phyloP scores from a whole-genome alignment of 2,888 invertebrate genomes.

The Teleiodes luculella region DNA sequence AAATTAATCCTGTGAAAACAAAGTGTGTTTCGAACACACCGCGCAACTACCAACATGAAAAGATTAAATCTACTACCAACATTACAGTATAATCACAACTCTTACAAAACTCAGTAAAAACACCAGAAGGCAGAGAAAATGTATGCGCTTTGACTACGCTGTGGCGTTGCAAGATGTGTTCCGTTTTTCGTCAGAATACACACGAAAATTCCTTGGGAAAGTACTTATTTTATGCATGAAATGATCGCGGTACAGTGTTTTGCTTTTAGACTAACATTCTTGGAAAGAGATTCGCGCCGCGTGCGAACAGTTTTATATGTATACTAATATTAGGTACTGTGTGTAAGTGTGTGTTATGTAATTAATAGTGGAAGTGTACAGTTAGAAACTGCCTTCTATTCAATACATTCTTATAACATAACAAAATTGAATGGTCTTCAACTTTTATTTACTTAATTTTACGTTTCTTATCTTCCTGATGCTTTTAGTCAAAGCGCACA shows the following conservation, averaged over 20 bases:
- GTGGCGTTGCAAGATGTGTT: constrained; percentile 18
- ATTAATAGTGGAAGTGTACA: no score
- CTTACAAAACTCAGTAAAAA: not conserved
- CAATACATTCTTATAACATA: no score
- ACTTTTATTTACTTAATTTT: no score
- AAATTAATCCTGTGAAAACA: constrained; percentile 37
- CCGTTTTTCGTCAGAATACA: constrained; percentile 26
- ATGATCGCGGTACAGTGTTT: constrained; percentile 50
- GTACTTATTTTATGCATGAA: constrained; percentile 51
- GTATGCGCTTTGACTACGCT: constrained; percentile 13
- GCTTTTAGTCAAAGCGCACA: no score
- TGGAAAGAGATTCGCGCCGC: constrained; percentile 16
- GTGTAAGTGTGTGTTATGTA: not conserved
- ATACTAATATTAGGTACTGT: not conserved
- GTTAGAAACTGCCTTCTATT: not conserved
- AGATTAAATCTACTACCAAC: constrained; percentile 29
- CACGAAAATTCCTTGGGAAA: constrained; percentile 42
- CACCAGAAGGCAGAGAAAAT: not conserved
- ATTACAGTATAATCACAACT: constrained; percentile 24
- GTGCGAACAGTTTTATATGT: constrained; percentile 17
- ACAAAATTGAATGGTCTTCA: no score
- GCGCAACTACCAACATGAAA: constrained; percentile 24
- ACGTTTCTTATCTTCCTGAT: no score
- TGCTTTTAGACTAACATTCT: constrained; percentile 60
- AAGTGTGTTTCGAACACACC: constrained; percentile 26